A percentile compares a stretch with the other conserved stretches of the same genome.
Evolutionary conservation across 2,888 invertebrate genomes (phyloP).

Genomic region (Hirudinaria manillensis): DNA sequence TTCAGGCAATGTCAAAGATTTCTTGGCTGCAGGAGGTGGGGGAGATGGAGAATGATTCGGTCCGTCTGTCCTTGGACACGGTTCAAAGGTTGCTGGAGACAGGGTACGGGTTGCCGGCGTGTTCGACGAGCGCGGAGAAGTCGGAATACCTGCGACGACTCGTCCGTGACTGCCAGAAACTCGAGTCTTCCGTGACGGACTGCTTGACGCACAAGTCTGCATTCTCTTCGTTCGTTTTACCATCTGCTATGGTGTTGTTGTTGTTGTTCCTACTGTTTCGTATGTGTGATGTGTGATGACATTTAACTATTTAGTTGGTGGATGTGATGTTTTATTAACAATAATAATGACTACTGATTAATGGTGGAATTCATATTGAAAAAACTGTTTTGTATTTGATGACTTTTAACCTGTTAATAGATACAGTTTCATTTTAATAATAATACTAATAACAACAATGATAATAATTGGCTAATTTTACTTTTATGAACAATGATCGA

Average conservation of each 20-base stretch:
- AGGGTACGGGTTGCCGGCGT: not conserved
- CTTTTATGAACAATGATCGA: no score
- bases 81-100: slow-evolving; percentile 17
- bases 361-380: no score
- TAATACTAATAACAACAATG: no score
- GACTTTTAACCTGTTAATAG: no score
- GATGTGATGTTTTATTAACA: no score
- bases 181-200: not conserved
- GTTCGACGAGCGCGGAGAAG: not conserved
- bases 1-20: slow-evolving; percentile 21
- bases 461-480: no score
- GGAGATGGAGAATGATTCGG: slow-evolving; percentile 16
- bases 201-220: not conserved
- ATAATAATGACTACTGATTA: no score
- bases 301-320: no score
- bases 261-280: no score
- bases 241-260: not conserved
- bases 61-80: slow-evolving; percentile 19
- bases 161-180: not conserved
- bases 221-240: not conserved
- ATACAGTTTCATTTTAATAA: no score
- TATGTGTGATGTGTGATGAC: no score
- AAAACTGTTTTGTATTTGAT: no score
- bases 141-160: not conserved
- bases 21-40: slow-evolving; percentile 20